Evolutionary conservation across 1,140 invertebrate species (phyloP).

Genomic region (Augochlora pura): DNA sequence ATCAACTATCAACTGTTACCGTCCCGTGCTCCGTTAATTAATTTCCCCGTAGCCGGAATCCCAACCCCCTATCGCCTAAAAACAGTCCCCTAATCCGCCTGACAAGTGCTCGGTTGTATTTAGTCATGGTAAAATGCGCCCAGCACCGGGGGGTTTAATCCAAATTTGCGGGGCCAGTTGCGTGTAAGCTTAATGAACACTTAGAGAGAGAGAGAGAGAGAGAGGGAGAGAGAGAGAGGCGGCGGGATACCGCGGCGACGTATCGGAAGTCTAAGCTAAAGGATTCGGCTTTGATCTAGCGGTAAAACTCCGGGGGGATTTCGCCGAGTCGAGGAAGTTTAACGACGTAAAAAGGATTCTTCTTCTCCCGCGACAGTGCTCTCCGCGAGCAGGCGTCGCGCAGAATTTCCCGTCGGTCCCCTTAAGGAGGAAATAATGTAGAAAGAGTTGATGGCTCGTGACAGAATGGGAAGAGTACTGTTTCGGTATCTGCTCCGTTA

Average conservation of each 20-base stretch:
- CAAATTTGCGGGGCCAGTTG: background rate
- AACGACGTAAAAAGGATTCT: constrained; percentile 56
- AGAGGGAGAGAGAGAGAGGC: too few relatives aligned
- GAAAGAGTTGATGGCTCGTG: constrained; percentile 36
- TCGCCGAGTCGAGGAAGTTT: constrained; percentile 44
- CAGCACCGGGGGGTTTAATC: background rate
- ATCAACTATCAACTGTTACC: too few relatives aligned
- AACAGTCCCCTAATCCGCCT: background rate
- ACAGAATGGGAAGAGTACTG: constrained; percentile 52
- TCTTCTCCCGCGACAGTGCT: constrained; percentile 44
- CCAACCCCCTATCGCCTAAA: background rate
- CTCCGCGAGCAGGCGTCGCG: constrained; percentile 35
- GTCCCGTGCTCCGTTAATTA: background rate
- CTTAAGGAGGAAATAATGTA: constrained; percentile 35
- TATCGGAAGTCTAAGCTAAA: constrained; percentile 37
- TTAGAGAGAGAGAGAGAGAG: background rate
- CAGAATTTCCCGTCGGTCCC: constrained; percentile 52
- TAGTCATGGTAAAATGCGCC: background rate
- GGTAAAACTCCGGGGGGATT: constrained; percentile 53
- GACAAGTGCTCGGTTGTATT: background rate
- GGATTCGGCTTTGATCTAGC: constrained; percentile 51
- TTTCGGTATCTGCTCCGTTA: constrained; percentile 13
- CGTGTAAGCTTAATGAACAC: constrained; percentile 17
- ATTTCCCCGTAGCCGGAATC: background rate
- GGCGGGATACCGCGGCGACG: background rate